Base-by-base conservation (phyloP, 2,797 vertebrate species). In the Cossypha niveicapilla region DNA sequence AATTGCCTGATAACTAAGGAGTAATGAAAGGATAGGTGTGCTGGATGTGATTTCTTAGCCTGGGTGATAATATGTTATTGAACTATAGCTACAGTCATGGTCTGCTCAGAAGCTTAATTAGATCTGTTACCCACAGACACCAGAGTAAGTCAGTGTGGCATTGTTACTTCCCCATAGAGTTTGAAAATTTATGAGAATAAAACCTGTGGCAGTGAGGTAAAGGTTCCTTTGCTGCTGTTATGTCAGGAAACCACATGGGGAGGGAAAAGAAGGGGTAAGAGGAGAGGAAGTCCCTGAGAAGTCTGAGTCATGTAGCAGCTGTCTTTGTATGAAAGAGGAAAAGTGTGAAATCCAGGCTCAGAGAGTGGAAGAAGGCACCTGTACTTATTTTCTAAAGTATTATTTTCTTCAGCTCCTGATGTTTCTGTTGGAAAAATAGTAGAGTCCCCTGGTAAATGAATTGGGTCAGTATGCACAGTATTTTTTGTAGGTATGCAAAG, bases 101-200 rank as follows among this genome's bases (percentile, higher is more conserved):
- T 56, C 71, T 88, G 57, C 86, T 75, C 53, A 71, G 86, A 68
- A 73, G 50, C 47, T 84, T 90, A 91, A 88, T 95, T 91, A 82
- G 60, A 50, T 92, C 58, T 58, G 70, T 92, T 94, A 74, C 70
- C 34, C 65, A 58, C 73, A 92, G 58, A 34, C 32, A 61, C 39
- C 47, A 62, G 57, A 82, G 17, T 81, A 50, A 81, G 73, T 79
- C 54, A 66, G 2, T 10, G 41, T 71, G 56, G 44, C 50, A 39
- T 75, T 93, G 68, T 92, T 87, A 74, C 51, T 65, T 94, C 48
- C 32, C 65, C 32, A 19, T 1, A 28, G 74, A 88, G 50, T 68
- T 45, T 84, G 78, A 79, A 90, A 79, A 90, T 81, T 37, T 8
- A 23, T 32, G 28, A 81, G 44, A 81, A 45, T 71, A 81, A 77